A percentile compares a stretch with the other conserved stretches of the same genome.
Evolutionary conservation across 2,888 invertebrate species (phyloP).

Genomic region (Pasiphila rectangulata): DNA sequence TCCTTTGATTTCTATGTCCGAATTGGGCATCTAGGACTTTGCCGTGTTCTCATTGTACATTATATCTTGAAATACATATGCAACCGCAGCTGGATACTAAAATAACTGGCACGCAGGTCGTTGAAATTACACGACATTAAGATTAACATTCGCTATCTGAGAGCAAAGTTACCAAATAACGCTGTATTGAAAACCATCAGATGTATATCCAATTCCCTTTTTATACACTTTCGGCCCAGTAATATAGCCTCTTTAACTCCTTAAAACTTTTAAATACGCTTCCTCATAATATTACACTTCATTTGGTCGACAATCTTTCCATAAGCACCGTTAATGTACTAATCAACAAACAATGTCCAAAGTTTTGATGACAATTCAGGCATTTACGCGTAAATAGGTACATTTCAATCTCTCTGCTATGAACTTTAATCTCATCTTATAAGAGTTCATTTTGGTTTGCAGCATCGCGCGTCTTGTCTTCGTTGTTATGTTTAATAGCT

Average conservation of each 20-base stretch:
- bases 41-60: too few species aligned
- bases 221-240: too few species aligned
- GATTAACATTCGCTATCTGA: too few species aligned
- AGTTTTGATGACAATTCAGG: slow-evolving; percentile 23
- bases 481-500: slow-evolving; percentile 38
- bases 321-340: slow-evolving; percentile 21
- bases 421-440: not conserved
- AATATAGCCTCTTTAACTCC: not conserved
- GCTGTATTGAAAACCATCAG: too few species aligned
- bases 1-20: too few species aligned
- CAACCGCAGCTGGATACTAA: too few species aligned
- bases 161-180: too few species aligned
- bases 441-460: slow-evolving; percentile 12
- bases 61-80: too few species aligned
- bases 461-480: slow-evolving; percentile 29
- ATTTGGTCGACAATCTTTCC: slow-evolving; percentile 12
- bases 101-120: too few species aligned
- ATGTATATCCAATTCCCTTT: too few species aligned
- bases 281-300: slow-evolving; percentile 6
- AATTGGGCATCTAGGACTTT: too few species aligned
- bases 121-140: too few species aligned
- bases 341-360: slow-evolving; percentile 25
- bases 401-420: not conserved
- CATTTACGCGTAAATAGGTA: slow-evolving; percentile 11
- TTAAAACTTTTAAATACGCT: slow-evolving; percentile 1